Conservation (phyloP, 2,888 invertebrate genomes). For the Podotricha telesiphe region DNA sequence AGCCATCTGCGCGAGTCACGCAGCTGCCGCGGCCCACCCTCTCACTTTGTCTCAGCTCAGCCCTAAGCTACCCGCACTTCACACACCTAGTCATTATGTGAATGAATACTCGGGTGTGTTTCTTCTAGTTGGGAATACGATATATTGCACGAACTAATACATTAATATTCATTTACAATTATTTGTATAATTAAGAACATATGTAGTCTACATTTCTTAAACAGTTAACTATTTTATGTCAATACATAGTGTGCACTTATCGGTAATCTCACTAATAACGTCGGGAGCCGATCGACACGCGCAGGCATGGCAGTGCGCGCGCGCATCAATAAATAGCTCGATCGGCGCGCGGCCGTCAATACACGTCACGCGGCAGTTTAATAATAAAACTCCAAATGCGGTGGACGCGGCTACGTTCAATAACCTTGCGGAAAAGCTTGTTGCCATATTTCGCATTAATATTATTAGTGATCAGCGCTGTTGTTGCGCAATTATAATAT, state of each 20-base stretch:
- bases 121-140: slow-evolving; percentile 2
- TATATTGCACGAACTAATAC: not conserved
- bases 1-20: slow-evolving; percentile 63
- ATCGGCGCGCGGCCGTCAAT: slow-evolving; percentile 69
- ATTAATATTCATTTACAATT: not conserved
- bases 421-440: slow-evolving; percentile 49
- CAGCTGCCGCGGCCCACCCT: slow-evolving; percentile 62
- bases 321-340: slow-evolving; percentile 78
- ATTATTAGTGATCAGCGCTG: not conserved
- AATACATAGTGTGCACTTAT: not conserved
- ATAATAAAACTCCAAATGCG: slow-evolving; percentile 77
- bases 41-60: slow-evolving; percentile 57
- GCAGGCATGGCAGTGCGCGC: slow-evolving; percentile 58
- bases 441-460: slow-evolving; percentile 17
- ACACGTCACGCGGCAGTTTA: slow-evolving; percentile 77
- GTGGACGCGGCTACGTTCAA: slow-evolving; percentile 65
- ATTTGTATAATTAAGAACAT: not conserved
- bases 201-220: not conserved
- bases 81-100: slow-evolving; percentile 41
- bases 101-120: slow-evolving; percentile 30
- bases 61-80: slow-evolving; percentile 35
- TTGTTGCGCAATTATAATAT: not conserved
- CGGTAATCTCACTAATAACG: not conserved
- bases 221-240: not conserved
- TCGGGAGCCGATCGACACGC: slow-evolving; percentile 58